These are phyloP conservation scores for Ectemnius lituratus DNA, from an alignment of 2,888 invertebrate genomes.

Conservation along the genomic window DNA sequence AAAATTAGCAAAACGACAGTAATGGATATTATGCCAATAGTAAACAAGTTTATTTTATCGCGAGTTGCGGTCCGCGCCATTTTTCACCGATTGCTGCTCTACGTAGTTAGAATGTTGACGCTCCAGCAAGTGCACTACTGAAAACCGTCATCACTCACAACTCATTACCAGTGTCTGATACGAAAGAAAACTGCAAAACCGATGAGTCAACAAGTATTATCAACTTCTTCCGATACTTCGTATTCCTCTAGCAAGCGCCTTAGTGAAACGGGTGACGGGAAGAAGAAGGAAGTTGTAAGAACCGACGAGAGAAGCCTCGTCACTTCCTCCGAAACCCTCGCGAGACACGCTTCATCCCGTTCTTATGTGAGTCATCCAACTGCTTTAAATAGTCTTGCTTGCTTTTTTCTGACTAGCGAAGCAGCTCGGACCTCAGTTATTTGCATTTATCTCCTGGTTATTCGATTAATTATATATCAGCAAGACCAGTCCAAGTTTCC, in stretches of 20 bases:
- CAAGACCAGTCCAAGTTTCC: too few species aligned
- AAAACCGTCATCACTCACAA: too few species aligned
- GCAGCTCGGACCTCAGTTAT: too few species aligned
- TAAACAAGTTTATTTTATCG: too few species aligned
- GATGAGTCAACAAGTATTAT: constrained; percentile 8
- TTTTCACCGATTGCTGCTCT: too few species aligned
- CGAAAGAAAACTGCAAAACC: neutral
- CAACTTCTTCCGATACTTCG: neutral
- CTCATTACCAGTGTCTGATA: neutral
- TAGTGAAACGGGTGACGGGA: constrained; percentile 22
- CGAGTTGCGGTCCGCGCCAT: too few species aligned
- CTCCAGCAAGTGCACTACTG: too few species aligned
- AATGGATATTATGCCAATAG: too few species aligned
- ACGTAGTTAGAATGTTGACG: too few species aligned
- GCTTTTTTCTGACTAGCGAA: constrained; percentile 8
- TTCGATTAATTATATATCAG: too few species aligned
- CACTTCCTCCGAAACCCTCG: constrained; percentile 53
- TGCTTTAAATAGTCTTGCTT: constrained; percentile 6
- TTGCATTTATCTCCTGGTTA: too few species aligned
- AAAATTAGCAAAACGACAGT: too few species aligned
- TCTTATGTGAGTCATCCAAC: constrained; percentile 45
- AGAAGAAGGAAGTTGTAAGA: constrained; percentile 41
- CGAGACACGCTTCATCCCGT: constrained; percentile 47
- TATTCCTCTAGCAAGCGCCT: neutral
- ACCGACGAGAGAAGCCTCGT: constrained; percentile 51